phyloP scores from a whole-genome alignment of 2,888 invertebrate species.

The Melinopterus prodromus region DNA sequence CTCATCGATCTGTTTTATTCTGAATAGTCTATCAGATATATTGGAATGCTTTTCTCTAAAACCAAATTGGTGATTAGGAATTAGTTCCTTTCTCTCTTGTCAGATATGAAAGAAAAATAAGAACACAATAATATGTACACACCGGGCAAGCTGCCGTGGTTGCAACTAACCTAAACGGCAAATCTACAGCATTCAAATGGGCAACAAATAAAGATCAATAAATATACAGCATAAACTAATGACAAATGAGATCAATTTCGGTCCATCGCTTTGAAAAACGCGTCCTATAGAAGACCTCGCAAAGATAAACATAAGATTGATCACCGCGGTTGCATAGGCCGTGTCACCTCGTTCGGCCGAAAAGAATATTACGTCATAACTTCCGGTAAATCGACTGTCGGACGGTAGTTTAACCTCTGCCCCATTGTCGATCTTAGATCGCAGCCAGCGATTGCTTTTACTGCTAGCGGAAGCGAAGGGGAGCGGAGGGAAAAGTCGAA shows the following conservation, averaged over 20 bases:
- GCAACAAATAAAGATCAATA: no score
- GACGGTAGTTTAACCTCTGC: neutral
- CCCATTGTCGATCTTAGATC: neutral
- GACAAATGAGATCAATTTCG: neutral
- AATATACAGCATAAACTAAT: no score
- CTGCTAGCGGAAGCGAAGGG: neutral
- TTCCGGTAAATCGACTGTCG: neutral
- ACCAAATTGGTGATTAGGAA: no score
- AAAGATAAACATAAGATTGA: slow-evolving; percentile 4
- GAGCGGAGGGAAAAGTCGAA: neutral
- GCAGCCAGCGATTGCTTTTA: neutral
- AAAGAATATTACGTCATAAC: neutral
- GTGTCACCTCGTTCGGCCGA: neutral
- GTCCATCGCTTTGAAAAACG: neutral
- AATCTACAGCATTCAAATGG: no score
- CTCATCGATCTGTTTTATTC: no score
- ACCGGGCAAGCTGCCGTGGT: no score
- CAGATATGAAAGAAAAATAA: no score
- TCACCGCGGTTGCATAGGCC: neutral
- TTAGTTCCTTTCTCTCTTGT: no score
- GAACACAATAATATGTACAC: no score
- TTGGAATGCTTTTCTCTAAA: no score
- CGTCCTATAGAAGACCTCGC: neutral
- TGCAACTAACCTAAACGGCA: no score
- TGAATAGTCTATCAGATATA: no score